Evolutionary conservation across 2,113 vertebrate genomes (phyloP).

Genomic region (Protomyctophum bolini): DNA sequence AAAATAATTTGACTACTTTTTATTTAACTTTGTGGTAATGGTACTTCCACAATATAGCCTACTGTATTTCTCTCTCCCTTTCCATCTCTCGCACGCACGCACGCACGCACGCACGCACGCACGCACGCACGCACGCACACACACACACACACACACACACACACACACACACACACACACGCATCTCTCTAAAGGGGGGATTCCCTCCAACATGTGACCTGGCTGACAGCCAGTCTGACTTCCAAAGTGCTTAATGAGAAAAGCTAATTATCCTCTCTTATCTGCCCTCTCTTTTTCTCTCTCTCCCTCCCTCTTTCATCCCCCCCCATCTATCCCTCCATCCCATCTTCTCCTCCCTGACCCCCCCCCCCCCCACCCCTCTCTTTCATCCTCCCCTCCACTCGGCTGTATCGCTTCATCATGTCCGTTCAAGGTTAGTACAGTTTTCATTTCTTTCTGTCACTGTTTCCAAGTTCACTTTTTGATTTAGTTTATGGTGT

Average conservation of each 20-base stretch:
- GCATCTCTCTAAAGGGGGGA: conserved; percentile 7
- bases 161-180: neutral
- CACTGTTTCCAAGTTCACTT: neutral
- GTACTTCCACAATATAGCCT: no score
- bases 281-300: neutral
- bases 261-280: conserved; percentile 34
- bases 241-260: conserved; percentile 28
- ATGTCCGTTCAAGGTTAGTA: neutral
- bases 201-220: conserved; percentile 16
- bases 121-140: neutral
- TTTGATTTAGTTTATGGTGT: neutral
- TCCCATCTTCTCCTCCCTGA: conserved; percentile 2
- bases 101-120: neutral
- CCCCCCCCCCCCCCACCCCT: conserved; percentile 6
- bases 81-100: no score
- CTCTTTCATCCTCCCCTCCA: neutral
- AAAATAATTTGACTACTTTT: no score
- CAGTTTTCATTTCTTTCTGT: neutral
- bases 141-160: neutral
- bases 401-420: neutral
- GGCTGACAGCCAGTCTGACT: neutral
- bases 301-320: neutral
- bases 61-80: no score
- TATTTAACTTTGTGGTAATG: no score
- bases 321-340: conserved; percentile 17